Percentiles rank a stretch among this genome's conserved stretches.
These are phyloP conservation scores for Agrilus planipennis DNA, from an alignment of 1,140 invertebrate species.

Conservation along the genomic window DNA sequence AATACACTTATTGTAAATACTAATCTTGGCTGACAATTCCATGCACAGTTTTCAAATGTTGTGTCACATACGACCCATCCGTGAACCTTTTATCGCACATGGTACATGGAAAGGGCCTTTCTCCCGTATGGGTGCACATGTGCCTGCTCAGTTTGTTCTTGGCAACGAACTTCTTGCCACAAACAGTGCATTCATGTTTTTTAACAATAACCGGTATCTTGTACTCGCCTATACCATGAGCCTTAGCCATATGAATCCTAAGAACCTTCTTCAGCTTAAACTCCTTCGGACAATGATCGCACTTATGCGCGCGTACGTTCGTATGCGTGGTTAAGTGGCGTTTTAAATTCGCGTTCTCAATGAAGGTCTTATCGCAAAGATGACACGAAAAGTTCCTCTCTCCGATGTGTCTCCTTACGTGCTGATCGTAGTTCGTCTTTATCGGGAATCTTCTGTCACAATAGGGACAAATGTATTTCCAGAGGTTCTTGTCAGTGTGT, in stretches of 20 bases:
- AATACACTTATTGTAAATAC: slow-evolving; percentile 1
- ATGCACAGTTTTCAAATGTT: slow-evolving; percentile 19
- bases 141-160: slow-evolving; percentile 49
- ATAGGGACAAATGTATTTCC: slow-evolving; percentile 22
- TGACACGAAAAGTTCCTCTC: slow-evolving; percentile 59
- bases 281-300: slow-evolving; percentile 22
- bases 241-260: slow-evolving; percentile 20
- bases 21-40: slow-evolving; percentile 6
- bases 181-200: slow-evolving; percentile 21
- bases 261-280: slow-evolving; percentile 22
- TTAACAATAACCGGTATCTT: slow-evolving; percentile 16
- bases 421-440: slow-evolving; percentile 32
- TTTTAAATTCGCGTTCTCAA: slow-evolving; percentile 17
- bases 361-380: slow-evolving; percentile 60
- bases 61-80: slow-evolving; percentile 21
- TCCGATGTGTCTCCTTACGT: slow-evolving; percentile 61
- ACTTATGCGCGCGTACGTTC: slow-evolving; percentile 18
- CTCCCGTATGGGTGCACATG: slow-evolving; percentile 53
- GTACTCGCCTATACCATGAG: slow-evolving; percentile 19
- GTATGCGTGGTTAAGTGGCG: slow-evolving; percentile 24
- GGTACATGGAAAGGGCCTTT: slow-evolving; percentile 52
- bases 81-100: slow-evolving; percentile 44
- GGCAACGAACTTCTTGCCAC: slow-evolving; percentile 40
- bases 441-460: slow-evolving; percentile 20
- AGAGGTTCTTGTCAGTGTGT: slow-evolving; percentile 20